Evolutionary conservation across 2,888 invertebrate species (phyloP).

Genomic region (Furcula furcula): DNA sequence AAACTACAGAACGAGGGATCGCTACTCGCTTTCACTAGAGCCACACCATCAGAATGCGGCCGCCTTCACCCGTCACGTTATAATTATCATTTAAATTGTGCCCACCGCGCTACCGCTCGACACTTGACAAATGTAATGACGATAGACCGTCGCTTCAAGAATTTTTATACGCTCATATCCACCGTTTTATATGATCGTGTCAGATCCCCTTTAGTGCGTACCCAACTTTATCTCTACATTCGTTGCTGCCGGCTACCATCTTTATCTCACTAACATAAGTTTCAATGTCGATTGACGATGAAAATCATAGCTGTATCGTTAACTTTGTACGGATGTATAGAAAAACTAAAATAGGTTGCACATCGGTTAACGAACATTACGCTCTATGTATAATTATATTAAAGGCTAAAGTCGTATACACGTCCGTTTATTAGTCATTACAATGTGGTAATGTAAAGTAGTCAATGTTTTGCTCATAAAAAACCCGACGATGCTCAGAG

Average conservation of each 20-base stretch:
- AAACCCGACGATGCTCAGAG: conserved; percentile 63
- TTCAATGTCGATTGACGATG: conserved; percentile 15
- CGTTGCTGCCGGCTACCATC: too few species aligned
- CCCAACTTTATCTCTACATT: conserved; percentile 30
- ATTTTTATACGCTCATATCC: conserved; percentile 80
- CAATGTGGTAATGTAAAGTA: conserved; percentile 38
- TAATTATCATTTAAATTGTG: conserved; percentile 80
- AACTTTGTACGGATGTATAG: conserved; percentile 31
- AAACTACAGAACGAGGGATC: too few species aligned
- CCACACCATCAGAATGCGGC: conserved; percentile 25
- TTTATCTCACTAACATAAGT: conserved; percentile 22
- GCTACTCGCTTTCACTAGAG: conserved; percentile 11
- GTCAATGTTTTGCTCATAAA: conserved; percentile 73
- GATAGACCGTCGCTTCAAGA: conserved; percentile 70
- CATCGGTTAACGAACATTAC: conserved; percentile 30
- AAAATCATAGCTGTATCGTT: too few species aligned
- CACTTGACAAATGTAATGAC: conserved; percentile 80
- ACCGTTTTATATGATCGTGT: conserved; percentile 74
- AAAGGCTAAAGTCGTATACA: conserved; percentile 26
- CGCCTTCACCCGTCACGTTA: conserved; percentile 51
- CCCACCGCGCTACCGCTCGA: conserved; percentile 70
- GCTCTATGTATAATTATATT: conserved; percentile 23
- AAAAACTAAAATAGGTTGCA: conserved; percentile 45
- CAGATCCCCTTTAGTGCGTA: conserved; percentile 60
- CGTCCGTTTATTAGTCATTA: conserved; percentile 23